Conservation (phyloP, 2,797 vertebrate genomes). For the Syndactyla subalaris region DNA sequence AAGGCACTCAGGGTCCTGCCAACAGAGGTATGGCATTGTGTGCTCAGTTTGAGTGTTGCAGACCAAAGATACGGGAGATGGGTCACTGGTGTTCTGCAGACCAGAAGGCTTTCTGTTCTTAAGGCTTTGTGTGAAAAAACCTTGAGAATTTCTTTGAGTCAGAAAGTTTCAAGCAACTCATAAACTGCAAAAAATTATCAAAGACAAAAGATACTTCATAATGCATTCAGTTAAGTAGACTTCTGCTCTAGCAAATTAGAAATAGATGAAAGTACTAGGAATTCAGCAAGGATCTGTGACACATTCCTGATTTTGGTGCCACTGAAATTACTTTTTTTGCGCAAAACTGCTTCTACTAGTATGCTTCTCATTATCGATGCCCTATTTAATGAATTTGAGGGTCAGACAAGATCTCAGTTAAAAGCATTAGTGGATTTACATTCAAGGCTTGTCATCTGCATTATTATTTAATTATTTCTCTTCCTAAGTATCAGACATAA, state of each 20-base stretch:
- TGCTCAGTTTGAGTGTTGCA: not conserved
- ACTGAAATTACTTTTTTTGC: not conserved
- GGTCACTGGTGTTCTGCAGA: not conserved
- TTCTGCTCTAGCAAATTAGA: not conserved
- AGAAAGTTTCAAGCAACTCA: not conserved
- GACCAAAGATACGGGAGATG: not conserved
- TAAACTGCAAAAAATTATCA: not conserved
- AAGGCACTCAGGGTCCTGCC: not conserved
- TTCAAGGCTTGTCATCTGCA: not conserved
- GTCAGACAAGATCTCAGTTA: not conserved
- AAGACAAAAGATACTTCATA: not conserved
- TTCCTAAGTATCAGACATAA: not conserved
- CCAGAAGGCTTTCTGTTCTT: not conserved
- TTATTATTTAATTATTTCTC: not conserved
- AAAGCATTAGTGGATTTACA: not conserved
- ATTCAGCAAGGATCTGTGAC: not conserved
- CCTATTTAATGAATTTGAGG: not conserved
- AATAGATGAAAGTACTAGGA: not conserved
- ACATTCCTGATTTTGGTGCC: not conserved
- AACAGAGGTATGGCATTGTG: fast-evolving
- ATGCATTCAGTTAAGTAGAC: not conserved
- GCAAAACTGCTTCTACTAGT: not conserved
- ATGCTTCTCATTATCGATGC: not conserved
- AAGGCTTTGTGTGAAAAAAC: not conserved
- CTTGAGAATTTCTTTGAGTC: not conserved